Percentiles rank a stretch among this genome's conserved stretches.
Evolutionary conservation across 2,797 vertebrate genomes (phyloP).

Genomic region (Mormyrus proboscirostris): DNA sequence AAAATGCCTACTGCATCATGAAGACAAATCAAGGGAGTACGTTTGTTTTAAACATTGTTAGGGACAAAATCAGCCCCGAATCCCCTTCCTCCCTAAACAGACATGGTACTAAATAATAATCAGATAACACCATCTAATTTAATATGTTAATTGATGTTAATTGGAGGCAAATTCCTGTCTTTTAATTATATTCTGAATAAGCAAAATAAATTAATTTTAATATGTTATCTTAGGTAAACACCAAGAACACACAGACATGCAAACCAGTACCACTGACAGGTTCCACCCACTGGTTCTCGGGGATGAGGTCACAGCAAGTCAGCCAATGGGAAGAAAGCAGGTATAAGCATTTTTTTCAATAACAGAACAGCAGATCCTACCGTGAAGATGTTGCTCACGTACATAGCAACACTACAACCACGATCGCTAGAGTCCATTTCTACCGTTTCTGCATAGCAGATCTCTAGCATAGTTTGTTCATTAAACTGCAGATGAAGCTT

Average conservation of each 20-base stretch:
- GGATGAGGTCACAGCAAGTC: constrained; percentile 84
- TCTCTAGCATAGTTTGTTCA: background rate
- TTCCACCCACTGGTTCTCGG: constrained; percentile 77
- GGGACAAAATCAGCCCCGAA: background rate
- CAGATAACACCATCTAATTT: background rate
- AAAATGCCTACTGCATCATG: background rate
- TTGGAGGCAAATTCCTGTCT: background rate
- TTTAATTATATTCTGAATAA: background rate
- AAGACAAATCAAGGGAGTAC: background rate
- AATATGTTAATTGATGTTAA: constrained; percentile 27
- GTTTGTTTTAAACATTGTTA: background rate
- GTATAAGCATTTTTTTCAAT: background rate
- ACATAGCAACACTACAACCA: background rate
- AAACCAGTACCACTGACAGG: background rate
- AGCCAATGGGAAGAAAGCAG: constrained; percentile 83
- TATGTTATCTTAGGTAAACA: background rate
- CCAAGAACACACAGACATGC: background rate
- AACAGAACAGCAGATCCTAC: background rate
- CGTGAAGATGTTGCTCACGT: background rate
- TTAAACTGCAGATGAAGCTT: background rate
- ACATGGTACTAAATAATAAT: background rate
- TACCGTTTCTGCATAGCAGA: background rate
- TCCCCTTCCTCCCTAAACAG: background rate
- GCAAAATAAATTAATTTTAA: background rate
- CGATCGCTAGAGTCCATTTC: background rate